Base-by-base conservation (phyloP, 2,113 vertebrate genomes). In the Geococcyx californianus region DNA sequence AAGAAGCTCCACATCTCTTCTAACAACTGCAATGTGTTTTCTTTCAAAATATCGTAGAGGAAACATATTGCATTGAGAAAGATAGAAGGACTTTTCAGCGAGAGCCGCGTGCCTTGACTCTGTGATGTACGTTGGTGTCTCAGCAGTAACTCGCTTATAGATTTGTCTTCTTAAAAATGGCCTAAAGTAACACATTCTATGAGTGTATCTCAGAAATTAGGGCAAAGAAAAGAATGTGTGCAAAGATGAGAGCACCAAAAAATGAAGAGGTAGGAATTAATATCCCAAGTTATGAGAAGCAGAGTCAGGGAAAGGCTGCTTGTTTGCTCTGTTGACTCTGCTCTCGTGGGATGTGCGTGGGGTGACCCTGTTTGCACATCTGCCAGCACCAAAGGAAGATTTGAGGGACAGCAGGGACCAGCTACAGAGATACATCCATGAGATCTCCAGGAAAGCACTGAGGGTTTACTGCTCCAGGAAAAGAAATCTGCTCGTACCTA, bases 1-100 rank as follows among this genome's bases (percentile, higher is more conserved):
- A 36, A 94, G 94, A 93, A 93, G 94, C 92, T 94, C 85, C 92
- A 63, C 83, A 13, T 90, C 92, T 83, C 74, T 75, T 26, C 88
- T 79, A 74, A 13, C 58, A 90, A 34, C 38, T 8, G 70, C 70
- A 16, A 33, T 0, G 15, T 93, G 90, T 94, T 97, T 96, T 67
- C 93, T 96, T 81, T 95, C 85, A 86, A 94, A 97, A 95, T 87
- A 96, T 60, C 51, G 0, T 5, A 16, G 82, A 58, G 93, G 68
- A 90, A 95, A 88, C 6, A 3, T n/a, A 7, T 36, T 58, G 59
- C 52, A 25, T 68, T 0, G 9, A 49, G 92, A 38, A 80, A 91
- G 70, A 67, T 29, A 21, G 0, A 7, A 82, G 76, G 85, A 84
- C 52, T 56, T 77, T 66, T 91, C 78, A 47, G 3, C 0, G 1